Evolutionary conservation across 1,140 invertebrate species (phyloP), one percentile per base, ranked within the genome.

Genomic region (Drosophila asahinai): DNA sequence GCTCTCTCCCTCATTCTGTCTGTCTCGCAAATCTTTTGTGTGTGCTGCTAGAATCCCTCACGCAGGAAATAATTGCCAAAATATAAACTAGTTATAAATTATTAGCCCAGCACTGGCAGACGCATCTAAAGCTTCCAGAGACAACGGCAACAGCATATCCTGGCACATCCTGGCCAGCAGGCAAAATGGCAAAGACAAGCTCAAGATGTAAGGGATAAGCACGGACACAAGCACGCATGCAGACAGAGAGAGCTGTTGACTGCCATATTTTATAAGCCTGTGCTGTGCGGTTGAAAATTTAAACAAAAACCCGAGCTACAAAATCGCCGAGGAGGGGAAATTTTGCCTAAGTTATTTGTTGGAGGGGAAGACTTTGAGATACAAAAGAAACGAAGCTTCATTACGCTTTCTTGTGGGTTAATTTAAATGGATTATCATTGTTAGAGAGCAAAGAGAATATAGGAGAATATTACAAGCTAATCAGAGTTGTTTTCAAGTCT

Each of bases 71-170:
- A 89, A 87, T 87, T 87, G 83, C 81, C 83, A 89, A 87, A 89
- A 89, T 83, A 87, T 89, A 87, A 89, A 89, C 83, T 87, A 83
- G 84, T 87, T 84, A 89, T 87, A 87, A 87, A 87, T 87, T 89
- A 87, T 84, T 87, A 84, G 86, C 63, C 67, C 25, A 66, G 76
- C 52, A 55, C 75, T 76, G 74, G 71, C 78, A 81, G 79, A 70
- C 67, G 77, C 66, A 86, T 68, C 78, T 54, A 66, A 77, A 66
- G 51, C 60, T 68, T 48, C 33, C 51, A 84, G 72, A 76, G 70
- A 84, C 72, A 77, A 77, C 55, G 49, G 43, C 73, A 58, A 49
- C 42, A 68, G 43, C 64, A 54, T 68, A 54, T 54, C 51, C 30
- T 55, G 36, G 54, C 54, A 57, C 33, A 76, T 76, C 49, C 71